Base-by-base conservation (phyloP, 37 sponge, comb jelly and placozoan species). In the Dysidea cf. avara region DNA sequence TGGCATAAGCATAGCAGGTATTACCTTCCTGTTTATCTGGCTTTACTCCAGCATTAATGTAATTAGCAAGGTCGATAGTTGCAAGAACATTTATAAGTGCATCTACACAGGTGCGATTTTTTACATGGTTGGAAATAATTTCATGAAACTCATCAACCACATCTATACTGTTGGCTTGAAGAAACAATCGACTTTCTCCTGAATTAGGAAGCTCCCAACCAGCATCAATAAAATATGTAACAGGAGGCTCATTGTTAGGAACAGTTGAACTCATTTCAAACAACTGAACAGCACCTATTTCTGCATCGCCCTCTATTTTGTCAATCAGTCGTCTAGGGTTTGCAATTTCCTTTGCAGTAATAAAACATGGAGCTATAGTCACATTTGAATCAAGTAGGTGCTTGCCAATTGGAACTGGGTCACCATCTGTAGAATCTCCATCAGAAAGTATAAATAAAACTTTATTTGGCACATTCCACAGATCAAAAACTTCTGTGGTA, bases 151-250 rank as follows among this genome's bases (percentile, higher is more conserved):
- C 71, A 11, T 79, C 43, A 9, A 79, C 80, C 48, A 70, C 71
- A 46, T 81, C 73, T 65, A 81, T 62, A 22, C 81, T 81, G 39
- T 81, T 81, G 33, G 81, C 64, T 43, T 81, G 81, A 71, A 81
- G 3, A 62, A 81, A 81, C 73, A 81, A 71, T 22, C 81, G 65
- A 47, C 81, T 81, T 81, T 69, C 69, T 24, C 81, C 81, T 2
- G 81, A 69, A 5, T 14, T 16, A 9, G 73, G 81, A 31, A 81
- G 55, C 59, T 81, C 29, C 80, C 80, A 79, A 11, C 47, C 60
- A n/a, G 21, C 13, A 79, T 79, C 80, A 39, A 38, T 29, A 6
- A 79, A 70, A 58, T 57, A 56, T 22, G 71, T 69, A 56, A 79
- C 18, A 55, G 80, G 70, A 12, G 38, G 2, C 16, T 78, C 25